Base-by-base conservation (phyloP, 2,888 invertebrate genomes). In the Eucera pruinosa region DNA sequence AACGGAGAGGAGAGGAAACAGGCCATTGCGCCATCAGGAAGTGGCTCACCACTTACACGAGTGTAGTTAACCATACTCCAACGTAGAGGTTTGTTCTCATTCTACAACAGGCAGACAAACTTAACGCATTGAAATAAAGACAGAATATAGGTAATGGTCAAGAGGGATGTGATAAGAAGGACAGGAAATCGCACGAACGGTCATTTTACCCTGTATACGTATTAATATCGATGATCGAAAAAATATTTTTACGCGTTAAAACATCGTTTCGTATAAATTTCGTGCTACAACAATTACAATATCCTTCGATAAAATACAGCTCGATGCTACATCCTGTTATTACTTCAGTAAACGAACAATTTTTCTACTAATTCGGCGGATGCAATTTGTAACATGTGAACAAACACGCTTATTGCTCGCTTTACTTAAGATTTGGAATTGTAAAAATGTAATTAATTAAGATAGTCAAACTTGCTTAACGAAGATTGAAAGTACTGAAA, bases 1-100 rank as follows among this genome's bases (percentile, higher is more conserved):
- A 67, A 68, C 48, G 66, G 50, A 78, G 82, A 80, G 83, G 86
- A 89, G 88, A 89, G 90, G 89, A 89, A 90, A 87, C 88, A 85
- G 82, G 81, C 88, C 87, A 90, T 90, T 90, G 89, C 90, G 89
- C 89, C 89, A 90, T 89, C 88, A 89, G 90, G 90, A 90, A 90
- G 88, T 90, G 86, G 87, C 87, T 89, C 86, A 83, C 86, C 84
- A 82, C 83, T 87, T 84, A 86, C 82, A 83, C 84, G 78, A 81
- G 71, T 80, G 67, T 77, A 81, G 78, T 85, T 86, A 83, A 86
- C 82, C 80, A 80, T 83, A 68, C 74, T 68, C 58, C 62, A 71
- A 81, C 80, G 65, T 69, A 80, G 47, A 47, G 47, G 47, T 62
- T 66, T 66, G 67, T 55, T 52, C 61, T 57, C 67, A 65, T 71